A percentile compares a stretch with the other conserved stretches of the same genome.
phyloP scores from a whole-genome alignment of 2,888 invertebrate genomes.

The Drosophila falleni region DNA sequence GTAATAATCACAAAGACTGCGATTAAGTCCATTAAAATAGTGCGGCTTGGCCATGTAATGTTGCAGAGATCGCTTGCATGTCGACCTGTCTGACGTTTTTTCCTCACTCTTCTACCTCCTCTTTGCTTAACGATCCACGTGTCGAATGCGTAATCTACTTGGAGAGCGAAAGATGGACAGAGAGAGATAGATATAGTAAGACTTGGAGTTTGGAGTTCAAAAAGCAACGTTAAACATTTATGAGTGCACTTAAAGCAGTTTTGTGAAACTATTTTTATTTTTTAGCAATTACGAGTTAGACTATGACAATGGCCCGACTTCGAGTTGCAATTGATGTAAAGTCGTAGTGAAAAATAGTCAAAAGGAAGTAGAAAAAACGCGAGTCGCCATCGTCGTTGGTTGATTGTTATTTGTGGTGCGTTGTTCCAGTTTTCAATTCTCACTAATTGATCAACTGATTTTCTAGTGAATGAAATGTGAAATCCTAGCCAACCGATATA shows the following conservation, averaged over 20 bases:
- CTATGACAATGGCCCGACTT: slow-evolving; percentile 4
- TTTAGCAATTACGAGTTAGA: slow-evolving; percentile 17
- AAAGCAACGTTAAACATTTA: slow-evolving; percentile 37
- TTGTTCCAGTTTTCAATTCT: slow-evolving; percentile 73
- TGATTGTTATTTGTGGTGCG: slow-evolving; percentile 1
- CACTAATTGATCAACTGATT: slow-evolving; percentile 71
- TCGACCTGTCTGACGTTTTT: slow-evolving; percentile 22
- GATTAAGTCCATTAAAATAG: slow-evolving; percentile 22
- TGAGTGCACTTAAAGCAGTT: slow-evolving; percentile 40
- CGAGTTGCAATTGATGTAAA: slow-evolving; percentile 7
- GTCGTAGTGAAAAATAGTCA: slow-evolving; percentile 28
- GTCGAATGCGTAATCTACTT: slow-evolving; percentile 50
- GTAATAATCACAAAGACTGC: slow-evolving; percentile 16
- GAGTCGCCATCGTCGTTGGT: neutral
- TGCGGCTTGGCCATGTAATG: slow-evolving; percentile 11
- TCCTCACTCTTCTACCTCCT: slow-evolving; percentile 1
- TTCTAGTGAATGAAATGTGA: slow-evolving; percentile 78
- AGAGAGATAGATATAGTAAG: neutral
- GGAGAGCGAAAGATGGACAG: neutral
- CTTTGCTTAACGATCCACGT: slow-evolving; percentile 13
- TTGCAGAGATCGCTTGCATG: slow-evolving; percentile 12
- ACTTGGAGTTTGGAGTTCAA: slow-evolving; percentile 13
- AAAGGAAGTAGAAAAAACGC: slow-evolving; percentile 53
- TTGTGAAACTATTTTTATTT: slow-evolving; percentile 32
- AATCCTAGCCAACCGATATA: slow-evolving; percentile 60